These are phyloP conservation scores for Limnephilus rhombicus DNA, from an alignment of 2,888 invertebrate species.

Conservation along the genomic window DNA sequence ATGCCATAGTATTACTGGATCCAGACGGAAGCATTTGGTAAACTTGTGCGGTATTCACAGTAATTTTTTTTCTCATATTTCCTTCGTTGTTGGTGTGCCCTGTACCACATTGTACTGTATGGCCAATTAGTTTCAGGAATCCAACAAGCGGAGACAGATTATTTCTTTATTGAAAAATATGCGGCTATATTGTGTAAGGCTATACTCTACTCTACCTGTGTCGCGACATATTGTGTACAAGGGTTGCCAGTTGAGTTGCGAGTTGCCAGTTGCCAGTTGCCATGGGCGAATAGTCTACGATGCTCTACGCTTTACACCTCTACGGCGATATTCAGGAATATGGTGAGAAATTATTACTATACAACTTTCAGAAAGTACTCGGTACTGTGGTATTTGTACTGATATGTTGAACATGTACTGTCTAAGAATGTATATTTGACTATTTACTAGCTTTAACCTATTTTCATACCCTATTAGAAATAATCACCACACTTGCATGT, in stretches of 20 bases:
- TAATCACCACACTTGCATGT: no score
- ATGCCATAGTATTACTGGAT: no score
- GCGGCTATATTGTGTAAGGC: neutral
- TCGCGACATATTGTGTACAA: neutral
- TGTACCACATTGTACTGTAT: neutral
- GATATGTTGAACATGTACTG: no score
- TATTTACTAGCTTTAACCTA: no score
- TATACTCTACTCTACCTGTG: neutral
- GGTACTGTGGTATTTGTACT: no score
- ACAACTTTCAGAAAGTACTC: no score
- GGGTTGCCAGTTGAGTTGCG: neutral
- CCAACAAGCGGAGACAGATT: constrained; percentile 28
- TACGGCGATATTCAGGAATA: neutral
- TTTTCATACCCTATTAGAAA: no score
- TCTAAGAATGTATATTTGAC: no score
- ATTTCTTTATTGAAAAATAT: constrained; percentile 42
- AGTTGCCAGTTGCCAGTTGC: neutral
- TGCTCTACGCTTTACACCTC: neutral
- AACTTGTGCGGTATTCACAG: no score
- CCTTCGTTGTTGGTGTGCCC: neutral
- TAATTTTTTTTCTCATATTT: neutral
- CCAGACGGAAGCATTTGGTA: no score
- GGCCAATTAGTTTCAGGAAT: constrained; percentile 44
- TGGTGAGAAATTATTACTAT: neutral
- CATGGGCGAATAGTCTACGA: neutral